A percentile compares a stretch with the other conserved stretches of the same genome.
Conservation (phyloP, 2,113 vertebrate species). For the Rhodinocichla rosea region DNA sequence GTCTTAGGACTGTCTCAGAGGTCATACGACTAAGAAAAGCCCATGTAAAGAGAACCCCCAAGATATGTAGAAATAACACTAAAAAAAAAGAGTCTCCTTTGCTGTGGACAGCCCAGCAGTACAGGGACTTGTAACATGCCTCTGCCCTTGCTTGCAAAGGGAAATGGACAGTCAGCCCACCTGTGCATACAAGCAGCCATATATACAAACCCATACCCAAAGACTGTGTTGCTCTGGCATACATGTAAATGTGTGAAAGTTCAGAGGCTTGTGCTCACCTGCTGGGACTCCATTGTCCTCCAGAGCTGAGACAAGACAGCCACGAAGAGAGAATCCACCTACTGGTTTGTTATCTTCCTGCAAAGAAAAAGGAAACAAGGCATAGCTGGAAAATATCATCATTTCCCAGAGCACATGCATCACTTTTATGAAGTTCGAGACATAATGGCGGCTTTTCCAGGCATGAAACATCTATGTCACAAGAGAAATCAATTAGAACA, state of each 20-base stretch:
- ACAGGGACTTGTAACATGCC: not conserved
- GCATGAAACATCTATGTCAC: not conserved
- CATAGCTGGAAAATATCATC: not conserved
- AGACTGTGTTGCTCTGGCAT: not conserved
- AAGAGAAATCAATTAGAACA: not conserved
- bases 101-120: not conserved
- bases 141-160: not conserved
- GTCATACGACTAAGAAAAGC: not conserved
- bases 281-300: conserved; percentile 89
- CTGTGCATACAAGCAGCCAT: not conserved
- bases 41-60: not conserved
- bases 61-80: not conserved
- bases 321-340: conserved; percentile 88
- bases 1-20: not conserved
- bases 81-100: not conserved
- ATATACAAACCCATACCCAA: not conserved
- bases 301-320: conserved; percentile 90
- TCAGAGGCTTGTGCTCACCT: conserved; percentile 70
- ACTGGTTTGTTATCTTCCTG: conserved; percentile 89
- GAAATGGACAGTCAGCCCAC: not conserved
- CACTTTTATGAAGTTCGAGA: not conserved
- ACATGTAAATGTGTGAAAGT: not conserved
- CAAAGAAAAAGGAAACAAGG: not conserved
- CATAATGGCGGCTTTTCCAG: not conserved
- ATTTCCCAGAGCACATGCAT: not conserved